Evolutionary conservation across 2,888 invertebrate genomes (phyloP).

Genomic region (Acanthosepion pharaonis): DNA sequence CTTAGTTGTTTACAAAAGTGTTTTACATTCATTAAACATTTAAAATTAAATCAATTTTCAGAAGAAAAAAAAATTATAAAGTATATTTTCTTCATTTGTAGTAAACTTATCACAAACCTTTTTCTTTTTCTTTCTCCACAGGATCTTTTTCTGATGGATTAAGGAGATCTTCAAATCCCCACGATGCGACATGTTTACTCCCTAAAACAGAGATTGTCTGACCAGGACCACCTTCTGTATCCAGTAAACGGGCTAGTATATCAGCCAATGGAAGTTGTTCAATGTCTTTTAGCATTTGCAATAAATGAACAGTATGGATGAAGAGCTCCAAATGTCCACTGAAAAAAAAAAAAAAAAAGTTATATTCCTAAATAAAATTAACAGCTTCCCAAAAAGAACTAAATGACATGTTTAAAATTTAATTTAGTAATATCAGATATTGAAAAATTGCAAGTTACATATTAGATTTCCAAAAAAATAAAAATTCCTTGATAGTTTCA

Average conservation of each 20-base stretch:
- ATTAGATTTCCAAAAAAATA: background rate
- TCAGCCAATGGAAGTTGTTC: slow-evolving; percentile 65
- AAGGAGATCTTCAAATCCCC: slow-evolving; percentile 72
- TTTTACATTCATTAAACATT: background rate
- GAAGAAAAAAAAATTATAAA: slow-evolving; percentile 6
- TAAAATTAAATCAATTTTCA: background rate
- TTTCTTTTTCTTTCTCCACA: slow-evolving; percentile 61
- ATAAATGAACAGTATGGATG: slow-evolving; percentile 69
- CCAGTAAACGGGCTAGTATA: slow-evolving; percentile 65
- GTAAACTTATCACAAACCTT: slow-evolving; percentile 52
- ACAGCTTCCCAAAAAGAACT: background rate
- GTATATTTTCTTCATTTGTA: background rate
- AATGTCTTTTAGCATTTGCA: slow-evolving; percentile 65
- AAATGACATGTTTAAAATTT: background rate
- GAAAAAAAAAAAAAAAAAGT: slow-evolving; percentile 50
- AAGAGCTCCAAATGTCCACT: slow-evolving; percentile 72
- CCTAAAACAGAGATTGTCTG: slow-evolving; percentile 67
- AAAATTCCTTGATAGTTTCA: too few species aligned
- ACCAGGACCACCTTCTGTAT: slow-evolving; percentile 69
- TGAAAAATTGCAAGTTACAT: background rate
- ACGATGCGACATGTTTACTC: slow-evolving; percentile 69
- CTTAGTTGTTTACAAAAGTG: background rate
- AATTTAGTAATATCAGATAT: background rate
- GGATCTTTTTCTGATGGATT: slow-evolving; percentile 59
- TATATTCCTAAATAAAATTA: background rate